Percentiles rank a stretch among this genome's conserved stretches.
Evolutionary conservation across 2,113 vertebrate species (phyloP).

Genomic region (Strix aluco): DNA sequence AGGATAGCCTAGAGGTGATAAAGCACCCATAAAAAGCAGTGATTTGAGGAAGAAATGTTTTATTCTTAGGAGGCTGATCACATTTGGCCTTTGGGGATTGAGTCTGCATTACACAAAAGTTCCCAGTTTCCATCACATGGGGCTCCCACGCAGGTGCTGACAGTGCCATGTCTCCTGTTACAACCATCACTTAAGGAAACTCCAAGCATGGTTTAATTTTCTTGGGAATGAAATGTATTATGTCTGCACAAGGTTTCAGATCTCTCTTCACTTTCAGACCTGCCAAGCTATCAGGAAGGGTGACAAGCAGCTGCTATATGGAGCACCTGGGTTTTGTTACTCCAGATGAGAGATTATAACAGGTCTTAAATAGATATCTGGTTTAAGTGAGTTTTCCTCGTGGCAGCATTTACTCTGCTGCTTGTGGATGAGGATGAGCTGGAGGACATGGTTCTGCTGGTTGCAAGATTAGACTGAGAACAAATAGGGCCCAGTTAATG

Average conservation of each 20-base stretch:
- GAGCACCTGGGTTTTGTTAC: conserved; percentile 51
- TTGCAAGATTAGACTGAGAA: not conserved
- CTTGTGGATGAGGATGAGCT: not conserved
- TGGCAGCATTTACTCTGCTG: not conserved
- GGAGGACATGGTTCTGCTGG: not conserved
- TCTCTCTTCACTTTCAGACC: conserved; percentile 23
- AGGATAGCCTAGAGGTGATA: not conserved
- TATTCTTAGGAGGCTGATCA: not conserved
- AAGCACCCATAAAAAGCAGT: not conserved
- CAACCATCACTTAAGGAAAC: not conserved
- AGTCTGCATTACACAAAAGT: not conserved
- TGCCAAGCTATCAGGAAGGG: conserved; percentile 19
- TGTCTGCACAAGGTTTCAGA: conserved; percentile 16
- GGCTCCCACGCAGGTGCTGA: conserved; percentile 18
- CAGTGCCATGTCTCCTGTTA: not conserved
- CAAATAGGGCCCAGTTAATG: not conserved
- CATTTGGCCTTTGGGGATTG: not conserved
- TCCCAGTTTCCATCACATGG: not conserved
- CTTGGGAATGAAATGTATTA: conserved; percentile 16
- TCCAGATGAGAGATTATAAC: not conserved
- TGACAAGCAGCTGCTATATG: conserved; percentile 10
- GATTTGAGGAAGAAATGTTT: not conserved
- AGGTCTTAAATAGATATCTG: not conserved
- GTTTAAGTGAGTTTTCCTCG: not conserved
- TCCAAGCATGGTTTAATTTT: conserved; percentile 29